Conservation (phyloP, 2,888 invertebrate genomes). For the Euproctis similis region DNA sequence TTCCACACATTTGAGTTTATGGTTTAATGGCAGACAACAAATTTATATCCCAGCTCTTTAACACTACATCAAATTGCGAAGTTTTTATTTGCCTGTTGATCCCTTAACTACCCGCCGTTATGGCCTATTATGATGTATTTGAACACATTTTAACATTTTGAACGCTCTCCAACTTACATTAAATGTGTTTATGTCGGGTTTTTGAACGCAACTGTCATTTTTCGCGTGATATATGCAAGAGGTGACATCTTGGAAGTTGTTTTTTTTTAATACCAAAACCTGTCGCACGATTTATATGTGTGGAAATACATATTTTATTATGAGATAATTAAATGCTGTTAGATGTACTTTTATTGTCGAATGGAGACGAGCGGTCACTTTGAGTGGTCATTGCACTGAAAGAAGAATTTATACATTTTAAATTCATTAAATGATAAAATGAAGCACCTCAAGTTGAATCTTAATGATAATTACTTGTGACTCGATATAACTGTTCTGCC, state of each 20-base stretch:
- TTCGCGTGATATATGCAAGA: too few species aligned
- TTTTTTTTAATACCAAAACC: neutral
- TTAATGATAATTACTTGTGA: too few species aligned
- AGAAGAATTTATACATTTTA: too few species aligned
- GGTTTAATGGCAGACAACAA: slow-evolving; percentile 18
- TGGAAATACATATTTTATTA: neutral
- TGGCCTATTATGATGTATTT: slow-evolving; percentile 41
- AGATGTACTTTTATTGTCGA: neutral
- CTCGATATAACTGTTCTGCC: too few species aligned
- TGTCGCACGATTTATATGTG: neutral
- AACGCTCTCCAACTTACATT: slow-evolving; percentile 27
- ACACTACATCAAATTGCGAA: slow-evolving; percentile 26
- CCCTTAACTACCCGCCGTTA: slow-evolving; percentile 36
- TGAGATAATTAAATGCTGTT: neutral
- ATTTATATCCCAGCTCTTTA: slow-evolving; percentile 21
- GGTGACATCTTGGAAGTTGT: too few species aligned
- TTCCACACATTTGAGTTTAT: slow-evolving; percentile 21
- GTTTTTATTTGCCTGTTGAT: slow-evolving; percentile 67
- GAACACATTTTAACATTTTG: slow-evolving; percentile 32
- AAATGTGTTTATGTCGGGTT: slow-evolving; percentile 14
- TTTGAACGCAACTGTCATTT: slow-evolving; percentile 9
- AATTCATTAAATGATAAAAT: too few species aligned
- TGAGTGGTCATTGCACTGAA: neutral
- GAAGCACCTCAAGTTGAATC: too few species aligned
- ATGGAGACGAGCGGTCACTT: neutral